Conservation (phyloP, 2,888 invertebrate species). For the Oegoconia quadripuncta region DNA sequence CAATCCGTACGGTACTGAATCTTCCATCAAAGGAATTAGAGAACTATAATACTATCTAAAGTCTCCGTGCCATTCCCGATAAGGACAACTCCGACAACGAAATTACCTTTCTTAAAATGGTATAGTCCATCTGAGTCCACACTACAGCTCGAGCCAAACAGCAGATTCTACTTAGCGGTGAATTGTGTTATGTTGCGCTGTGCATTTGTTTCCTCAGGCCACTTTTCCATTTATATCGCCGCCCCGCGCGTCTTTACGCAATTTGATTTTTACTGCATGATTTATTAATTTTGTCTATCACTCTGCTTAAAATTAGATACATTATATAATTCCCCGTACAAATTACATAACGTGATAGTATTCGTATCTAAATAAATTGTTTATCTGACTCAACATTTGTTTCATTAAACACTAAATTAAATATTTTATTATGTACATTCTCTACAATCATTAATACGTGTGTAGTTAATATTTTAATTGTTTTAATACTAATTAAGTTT, state of each 20-base stretch:
- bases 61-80: constrained; percentile 33
- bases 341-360: no score
- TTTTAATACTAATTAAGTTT: no score
- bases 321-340: no score
- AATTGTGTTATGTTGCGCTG: constrained; percentile 54
- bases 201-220: not conserved
- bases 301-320: no score
- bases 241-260: not conserved
- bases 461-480: no score
- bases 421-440: no score
- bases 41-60: constrained; percentile 23
- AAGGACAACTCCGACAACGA: constrained; percentile 39
- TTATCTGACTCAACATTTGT: no score
- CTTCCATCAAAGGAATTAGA: constrained; percentile 24
- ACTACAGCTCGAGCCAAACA: constrained; percentile 46
- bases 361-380: no score
- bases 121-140: constrained; percentile 55
- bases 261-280: not conserved
- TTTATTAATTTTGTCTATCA: not conserved
- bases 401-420: no score
- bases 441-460: no score
- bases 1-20: constrained; percentile 1
- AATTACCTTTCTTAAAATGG: constrained; percentile 54
- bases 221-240: no score
- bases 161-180: constrained; percentile 71